Evolutionary conservation across 2,888 invertebrate genomes (phyloP), one percentile per base, ranked within the genome.

Genomic region (Caenorhabditis plicata): DNA sequence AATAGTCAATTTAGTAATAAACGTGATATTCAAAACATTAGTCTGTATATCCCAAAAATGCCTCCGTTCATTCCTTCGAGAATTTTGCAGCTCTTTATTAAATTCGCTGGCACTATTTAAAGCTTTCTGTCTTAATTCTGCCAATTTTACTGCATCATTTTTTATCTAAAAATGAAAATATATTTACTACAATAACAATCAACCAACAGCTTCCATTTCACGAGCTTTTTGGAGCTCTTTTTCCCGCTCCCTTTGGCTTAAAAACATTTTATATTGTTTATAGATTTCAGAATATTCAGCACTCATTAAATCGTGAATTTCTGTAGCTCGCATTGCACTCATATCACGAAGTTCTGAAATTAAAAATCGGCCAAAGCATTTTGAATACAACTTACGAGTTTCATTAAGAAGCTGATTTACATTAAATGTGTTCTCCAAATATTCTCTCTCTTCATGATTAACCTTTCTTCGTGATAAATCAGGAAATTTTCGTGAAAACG

Each of bases 241-340:
- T 56, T 82, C 77, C 50, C 82, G 80, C 48, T 82, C 80, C n/a
- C 81, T 76, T 49, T 82, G 82, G 0, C 38, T 42, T 3, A 55
- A 42, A 0, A 63, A 52, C 33, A 47, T 64, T 41, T 74, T 64
- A 55, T 68, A 70, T 48, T 71, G 68, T 47, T 92, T 90, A 81
- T 92, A 95, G 80, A 94, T 93, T 60, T 90, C 90, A 38, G 91
- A 91, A 83, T 93, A 96, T 83, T 96, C 96, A 27, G 89, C 88
- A 69, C 89, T 88, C 92, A 96, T 92, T 51, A 96, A 88, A 81
- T 96, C 95, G 70, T 93, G 85, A 42, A 96, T 91, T 82, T 95
- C 95, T 19, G 62, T 63, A 15, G 71, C 45, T 15, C 68, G 64
- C 53, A 78, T 65, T 7, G 78, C 78, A 11, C 75, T 77, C 46